phyloP scores from a whole-genome alignment of 2,113 vertebrate species.

The Vulpes lagopus region DNA sequence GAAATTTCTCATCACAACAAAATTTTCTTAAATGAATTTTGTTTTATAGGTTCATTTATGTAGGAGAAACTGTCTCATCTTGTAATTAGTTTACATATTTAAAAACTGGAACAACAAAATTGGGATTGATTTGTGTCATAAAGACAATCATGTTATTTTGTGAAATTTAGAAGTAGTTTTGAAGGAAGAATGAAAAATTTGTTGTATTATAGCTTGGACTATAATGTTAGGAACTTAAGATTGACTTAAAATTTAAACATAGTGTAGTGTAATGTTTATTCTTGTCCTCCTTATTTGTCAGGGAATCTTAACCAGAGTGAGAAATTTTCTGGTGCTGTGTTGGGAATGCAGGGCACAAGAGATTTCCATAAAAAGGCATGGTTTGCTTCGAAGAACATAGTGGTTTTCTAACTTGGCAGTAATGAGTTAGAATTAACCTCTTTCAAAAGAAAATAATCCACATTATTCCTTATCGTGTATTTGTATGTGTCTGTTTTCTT shows the following conservation, averaged over 20 bases:
- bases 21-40: conserved; percentile 61
- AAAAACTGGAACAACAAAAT: conserved; percentile 55
- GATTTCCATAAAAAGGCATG: conserved; percentile 93
- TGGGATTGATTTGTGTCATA: conserved; percentile 40
- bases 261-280: conserved; percentile 84
- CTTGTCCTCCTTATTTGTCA: conserved; percentile 87
- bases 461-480: conserved; percentile 76
- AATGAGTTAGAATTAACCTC: conserved; percentile 76
- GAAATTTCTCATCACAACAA: conserved; percentile 39
- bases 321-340: conserved; percentile 82
- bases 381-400: conserved; percentile 83
- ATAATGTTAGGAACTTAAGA: conserved; percentile 74
- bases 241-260: conserved; percentile 83
- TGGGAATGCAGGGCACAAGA: conserved; percentile 77
- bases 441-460: conserved; percentile 82
- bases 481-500: conserved; percentile 23
- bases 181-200: conserved; percentile 71
- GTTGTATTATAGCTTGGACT: conserved; percentile 74
- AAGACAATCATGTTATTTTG: conserved; percentile 32
- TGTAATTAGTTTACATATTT: conserved; percentile 51
- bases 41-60: conserved; percentile 15
- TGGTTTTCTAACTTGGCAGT: conserved; percentile 87
- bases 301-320: conserved; percentile 84
- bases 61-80: conserved; percentile 41
- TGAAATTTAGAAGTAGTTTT: conserved; percentile 49